Evolutionary conservation across 1,140 invertebrate genomes (phyloP), one percentile per base, ranked within the genome.

Genomic region (Cephus cinctus): DNA sequence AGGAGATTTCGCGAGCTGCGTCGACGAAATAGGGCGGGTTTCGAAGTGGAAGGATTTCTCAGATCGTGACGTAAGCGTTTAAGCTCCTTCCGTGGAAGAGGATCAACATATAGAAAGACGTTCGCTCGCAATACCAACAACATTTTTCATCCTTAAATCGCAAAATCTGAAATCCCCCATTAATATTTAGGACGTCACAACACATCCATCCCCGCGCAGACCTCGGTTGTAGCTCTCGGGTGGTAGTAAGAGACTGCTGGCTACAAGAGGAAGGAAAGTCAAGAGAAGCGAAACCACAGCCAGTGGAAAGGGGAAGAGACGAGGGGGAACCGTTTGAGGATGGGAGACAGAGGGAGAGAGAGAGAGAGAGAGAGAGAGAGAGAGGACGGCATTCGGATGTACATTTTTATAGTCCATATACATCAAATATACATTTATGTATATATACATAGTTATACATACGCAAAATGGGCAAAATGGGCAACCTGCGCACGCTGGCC

Each of bases 131-230:
- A 36, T 45, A 50, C 41, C 25, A 30, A 41, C 49, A 46, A 41
- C 49, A 51, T 51, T 51, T 51, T 51, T 51, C 49, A 51, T 51
- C 35, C 49, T 31, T 51, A 43, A 50, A 50, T 35, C 39, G 20
- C 22, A 4, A 41, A 50, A 43, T 43, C 41, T 50, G 16, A 35
- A 40, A 35, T 43, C 31, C n/a, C 16, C 20, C 8, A 14, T 39
- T 36, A 53, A 23, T 21, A 44, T 19, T 9, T 49, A 22, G 15
- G 14, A 36, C 34, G 34, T 36, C 34, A n/a, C 34, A 36, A 36
- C 8, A n/a, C n/a, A n/a, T 15, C 34, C 34, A 18, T 15, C 9
- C 6, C 34, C 15, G 34, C 14, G 27, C 8, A 30, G 8, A 9
- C 27, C 12, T 30, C 27, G n/a, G n/a, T n/a, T n/a, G n/a, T n/a